Evolutionary conservation across 2,113 vertebrate species (phyloP).

Genomic region (Xenopus tropicalis): UCB_Xtro_10.0 CM004443.2:63560501-63561000

Average conservation of each 20-base stretch:
- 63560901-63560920: conserved; percentile 31
- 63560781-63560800: conserved; percentile 53
- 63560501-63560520: too few relatives aligned
- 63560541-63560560: too few relatives aligned
- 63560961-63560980: conserved; percentile 8
- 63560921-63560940: conserved; percentile 35
- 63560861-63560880: conserved; percentile 49
- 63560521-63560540: too few relatives aligned
- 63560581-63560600: background rate
- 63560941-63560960: conserved; percentile 24
- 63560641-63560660: conserved; percentile 59
- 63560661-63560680: conserved; percentile 62
- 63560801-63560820: conserved; percentile 49
- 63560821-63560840: conserved; percentile 52
- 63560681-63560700: conserved; percentile 64
- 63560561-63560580: too few relatives aligned
- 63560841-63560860: conserved; percentile 52
- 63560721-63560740: conserved; percentile 53
- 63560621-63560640: conserved; percentile 63
- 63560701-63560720: conserved; percentile 57
- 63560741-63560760: conserved; percentile 48
- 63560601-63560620: conserved; percentile 52
- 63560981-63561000: conserved; percentile 7
- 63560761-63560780: conserved; percentile 57
- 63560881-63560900: conserved; percentile 29